Conservation (phyloP, 2,888 invertebrate species). For the Hemistola chrysoprasaria region DNA sequence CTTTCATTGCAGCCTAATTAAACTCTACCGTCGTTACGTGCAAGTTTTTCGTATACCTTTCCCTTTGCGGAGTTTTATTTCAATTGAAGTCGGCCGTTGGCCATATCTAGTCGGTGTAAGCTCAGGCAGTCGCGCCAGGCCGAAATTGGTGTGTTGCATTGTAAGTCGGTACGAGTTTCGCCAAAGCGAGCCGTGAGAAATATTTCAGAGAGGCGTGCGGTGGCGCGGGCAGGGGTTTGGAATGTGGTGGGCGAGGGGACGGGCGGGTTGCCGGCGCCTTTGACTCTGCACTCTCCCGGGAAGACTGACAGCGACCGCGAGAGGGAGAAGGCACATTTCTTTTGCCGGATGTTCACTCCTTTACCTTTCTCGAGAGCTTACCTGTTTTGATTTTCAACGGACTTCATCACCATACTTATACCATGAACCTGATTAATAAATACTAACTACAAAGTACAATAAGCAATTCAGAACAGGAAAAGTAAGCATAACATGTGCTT, state of each 20-base stretch:
- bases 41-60: slow-evolving; percentile 9
- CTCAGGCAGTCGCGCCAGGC: slow-evolving; percentile 14
- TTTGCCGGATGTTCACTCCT: slow-evolving; percentile 54
- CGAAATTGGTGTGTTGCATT: slow-evolving; percentile 35
- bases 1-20: slow-evolving; percentile 6
- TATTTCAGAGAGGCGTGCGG: slow-evolving; percentile 70
- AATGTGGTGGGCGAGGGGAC: too few relatives aligned
- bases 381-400: neutral
- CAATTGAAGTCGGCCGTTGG: slow-evolving; percentile 9
- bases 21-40: slow-evolving; percentile 6
- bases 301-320: slow-evolving; percentile 64
- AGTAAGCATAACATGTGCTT: slow-evolving; percentile 10
- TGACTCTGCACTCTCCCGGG: slow-evolving; percentile 68
- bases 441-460: neutral
- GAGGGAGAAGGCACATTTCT: slow-evolving; percentile 66
- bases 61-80: slow-evolving; percentile 14
- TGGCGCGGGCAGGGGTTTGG: slow-evolving; percentile 48
- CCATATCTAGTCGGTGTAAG: slow-evolving; percentile 18
- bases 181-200: slow-evolving; percentile 81
- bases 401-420: too few relatives aligned
- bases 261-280: slow-evolving; percentile 78
- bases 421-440: slow-evolving; percentile 9
- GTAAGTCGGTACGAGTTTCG: slow-evolving; percentile 55
- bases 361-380: slow-evolving; percentile 14
- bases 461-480: slow-evolving; percentile 27